Conservation (phyloP, 2,113 vertebrate species). For the Pedetes capensis region DNA sequence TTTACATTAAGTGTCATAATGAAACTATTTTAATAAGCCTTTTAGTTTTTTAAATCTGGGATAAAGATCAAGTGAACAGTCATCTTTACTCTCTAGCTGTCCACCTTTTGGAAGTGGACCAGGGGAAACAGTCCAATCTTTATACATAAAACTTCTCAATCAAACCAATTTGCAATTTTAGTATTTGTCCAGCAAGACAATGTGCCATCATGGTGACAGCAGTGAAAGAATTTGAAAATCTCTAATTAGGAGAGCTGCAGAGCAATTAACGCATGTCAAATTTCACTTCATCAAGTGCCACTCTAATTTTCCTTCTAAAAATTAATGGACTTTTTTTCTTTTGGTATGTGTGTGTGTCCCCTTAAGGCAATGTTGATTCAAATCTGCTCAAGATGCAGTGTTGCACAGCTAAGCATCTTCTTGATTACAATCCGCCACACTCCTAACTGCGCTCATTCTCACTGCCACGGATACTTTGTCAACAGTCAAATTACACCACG, state of each 20-base stretch:
- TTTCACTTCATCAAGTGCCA: slow-evolving; percentile 98
- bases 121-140: background rate
- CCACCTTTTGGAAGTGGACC: slow-evolving; percentile 2
- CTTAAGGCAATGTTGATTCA: slow-evolving; percentile 90
- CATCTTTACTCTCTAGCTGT: background rate
- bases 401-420: slow-evolving; percentile 92
- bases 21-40: slow-evolving; percentile 55
- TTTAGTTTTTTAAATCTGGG: slow-evolving; percentile 41
- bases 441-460: slow-evolving; percentile 88
- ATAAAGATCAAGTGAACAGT: slow-evolving; percentile 6
- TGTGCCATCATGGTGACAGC: slow-evolving; percentile 85
- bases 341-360: slow-evolving; percentile 81
- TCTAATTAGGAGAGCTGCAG: slow-evolving; percentile 95
- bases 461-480: slow-evolving; percentile 89
- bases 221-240: slow-evolving; percentile 93
- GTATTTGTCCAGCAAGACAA: slow-evolving; percentile 85
- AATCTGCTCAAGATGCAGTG: slow-evolving; percentile 88
- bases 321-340: slow-evolving; percentile 86
- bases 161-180: slow-evolving; percentile 81
- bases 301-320: slow-evolving; percentile 94
- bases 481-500: slow-evolving; percentile 89
- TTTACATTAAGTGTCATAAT: slow-evolving; percentile 34
- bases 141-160: slow-evolving; percentile 74
- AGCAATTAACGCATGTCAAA: slow-evolving; percentile 99
- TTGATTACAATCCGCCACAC: slow-evolving; percentile 90